Evolutionary conservation across 2,888 invertebrate species (phyloP), one percentile per base, ranked within the genome.

Genomic region (Lithosia quadra): DNA sequence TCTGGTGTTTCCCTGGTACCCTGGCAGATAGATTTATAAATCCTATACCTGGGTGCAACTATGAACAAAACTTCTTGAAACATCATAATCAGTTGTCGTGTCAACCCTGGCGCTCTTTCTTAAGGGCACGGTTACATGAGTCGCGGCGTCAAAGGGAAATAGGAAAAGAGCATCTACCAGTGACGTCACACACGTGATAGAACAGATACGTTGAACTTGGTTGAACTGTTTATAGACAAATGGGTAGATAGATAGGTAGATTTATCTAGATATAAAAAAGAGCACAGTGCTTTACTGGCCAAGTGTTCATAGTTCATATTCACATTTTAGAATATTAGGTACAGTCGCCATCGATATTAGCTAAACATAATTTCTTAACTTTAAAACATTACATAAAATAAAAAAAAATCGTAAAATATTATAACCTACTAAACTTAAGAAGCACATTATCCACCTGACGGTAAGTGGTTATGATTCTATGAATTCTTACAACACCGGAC

Each of bases 91-190:
- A 39, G 61, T 24, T 43, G 24, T 22, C 21, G 79, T 67, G 77
- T 43, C 84, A 85, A 57, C 85, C 84, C 84, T 85, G 76, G 11
- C 56, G 15, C 53, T 76, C 71, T 69, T 75, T 73, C 75, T 75
- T 74, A 79, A 78, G 80, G 82, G 83, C 36, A 55, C 36, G 66
- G 39, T 57, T 64, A 11, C 81, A 76, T 70, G 74, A 75, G 67
- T 83, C 83, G 76, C 74, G 74, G 78, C 75, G 82, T 86, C 86
- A 85, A 84, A 85, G 85, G 71, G 81, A 81, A 86, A 85, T 84
- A 76, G 80, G 78, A 83, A 85, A 86, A 82, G 81, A 80, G 80
- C 82, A 84, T 80, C 76, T 66, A 78, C 63, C 74, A 64, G 61
- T 70, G 78, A 71, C 71, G 72, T 71, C 76, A 79, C 68, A 59